A percentile compares a stretch with the other conserved stretches of the same genome.
phyloP scores from a whole-genome alignment of 2,888 invertebrate species.

The Apamea anceps region DNA sequence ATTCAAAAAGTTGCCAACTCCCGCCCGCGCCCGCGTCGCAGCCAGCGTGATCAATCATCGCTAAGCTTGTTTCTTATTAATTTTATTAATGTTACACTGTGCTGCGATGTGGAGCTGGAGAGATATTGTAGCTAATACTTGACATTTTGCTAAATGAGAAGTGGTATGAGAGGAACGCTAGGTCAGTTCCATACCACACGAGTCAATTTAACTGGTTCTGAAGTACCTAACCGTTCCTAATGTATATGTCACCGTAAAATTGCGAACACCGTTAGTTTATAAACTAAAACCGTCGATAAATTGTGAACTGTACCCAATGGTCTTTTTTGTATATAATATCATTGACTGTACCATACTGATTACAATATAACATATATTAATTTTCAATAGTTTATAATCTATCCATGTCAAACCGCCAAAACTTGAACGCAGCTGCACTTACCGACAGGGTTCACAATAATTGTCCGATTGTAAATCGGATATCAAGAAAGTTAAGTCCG shows the following conservation, averaged over 20 bases:
- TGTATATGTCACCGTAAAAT: background rate
- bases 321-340: too few relatives aligned
- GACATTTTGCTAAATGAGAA: conserved; percentile 18
- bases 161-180: background rate
- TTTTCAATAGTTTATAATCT: background rate
- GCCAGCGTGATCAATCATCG: conserved; percentile 65
- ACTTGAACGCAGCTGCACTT: background rate
- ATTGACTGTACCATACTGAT: background rate
- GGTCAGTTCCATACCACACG: background rate
- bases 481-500: too few relatives aligned
- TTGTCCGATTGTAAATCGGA: background rate
- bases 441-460: background rate
- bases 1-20: conserved; percentile 69
- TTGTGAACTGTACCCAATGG: background rate
- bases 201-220: background rate
- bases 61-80: conserved; percentile 60
- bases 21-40: conserved; percentile 25
- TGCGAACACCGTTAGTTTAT: background rate
- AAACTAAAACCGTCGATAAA: too few relatives aligned
- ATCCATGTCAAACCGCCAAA: background rate
- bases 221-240: background rate
- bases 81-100: conserved; percentile 57
- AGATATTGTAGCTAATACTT: conserved; percentile 32
- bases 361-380: background rate
- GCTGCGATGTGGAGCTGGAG: conserved; percentile 35